These are phyloP conservation scores for Deroplatys truncata DNA, from an alignment of 2,888 invertebrate genomes.

Conservation along the genomic window DNA sequence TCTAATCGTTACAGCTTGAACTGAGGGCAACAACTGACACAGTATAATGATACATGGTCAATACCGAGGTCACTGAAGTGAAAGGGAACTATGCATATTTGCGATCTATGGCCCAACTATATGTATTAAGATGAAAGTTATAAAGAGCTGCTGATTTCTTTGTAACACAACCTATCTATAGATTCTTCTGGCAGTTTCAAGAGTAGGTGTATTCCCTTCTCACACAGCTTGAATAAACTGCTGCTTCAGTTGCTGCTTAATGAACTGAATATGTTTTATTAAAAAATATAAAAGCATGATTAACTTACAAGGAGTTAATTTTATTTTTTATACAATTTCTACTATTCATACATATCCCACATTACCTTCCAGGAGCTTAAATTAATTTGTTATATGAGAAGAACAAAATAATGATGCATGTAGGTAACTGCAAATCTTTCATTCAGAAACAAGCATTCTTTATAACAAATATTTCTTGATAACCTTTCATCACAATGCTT, in stretches of 20 bases:
- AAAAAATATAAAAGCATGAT: not conserved
- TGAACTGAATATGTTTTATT: not conserved
- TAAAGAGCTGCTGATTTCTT: too few species aligned
- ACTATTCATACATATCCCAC: not conserved
- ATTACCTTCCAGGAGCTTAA: not conserved
- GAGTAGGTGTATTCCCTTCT: too few species aligned
- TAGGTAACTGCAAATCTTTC: not conserved
- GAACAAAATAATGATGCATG: not conserved
- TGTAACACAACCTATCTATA: too few species aligned
- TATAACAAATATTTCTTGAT: not conserved
- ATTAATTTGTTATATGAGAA: not conserved
- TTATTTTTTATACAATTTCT: not conserved
- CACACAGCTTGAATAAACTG: too few species aligned
- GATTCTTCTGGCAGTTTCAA: too few species aligned
- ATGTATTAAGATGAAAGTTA: too few species aligned
- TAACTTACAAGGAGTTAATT: not conserved
- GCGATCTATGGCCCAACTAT: too few species aligned
- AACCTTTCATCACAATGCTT: not conserved
- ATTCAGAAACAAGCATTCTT: not conserved
- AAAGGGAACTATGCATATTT: too few species aligned
- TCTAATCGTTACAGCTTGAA: too few species aligned
- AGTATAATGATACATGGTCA: too few species aligned
- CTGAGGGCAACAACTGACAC: too few species aligned
- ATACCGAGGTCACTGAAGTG: too few species aligned
- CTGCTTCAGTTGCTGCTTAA: not conserved